Base-by-base conservation (phyloP, 2,113 vertebrate genomes). In the Cynoglossus semilaevis region DNA sequence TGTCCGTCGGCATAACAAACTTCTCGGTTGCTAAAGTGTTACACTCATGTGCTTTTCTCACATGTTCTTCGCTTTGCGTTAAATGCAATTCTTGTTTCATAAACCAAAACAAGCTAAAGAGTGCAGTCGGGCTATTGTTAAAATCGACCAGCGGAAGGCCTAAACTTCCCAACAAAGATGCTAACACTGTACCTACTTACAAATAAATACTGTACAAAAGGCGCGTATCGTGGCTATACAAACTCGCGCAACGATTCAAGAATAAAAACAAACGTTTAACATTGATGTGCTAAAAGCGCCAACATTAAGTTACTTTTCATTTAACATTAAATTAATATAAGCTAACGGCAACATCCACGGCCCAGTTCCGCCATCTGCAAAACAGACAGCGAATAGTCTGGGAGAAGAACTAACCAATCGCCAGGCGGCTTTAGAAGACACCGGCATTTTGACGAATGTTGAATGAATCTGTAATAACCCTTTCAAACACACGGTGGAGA, bases 61-160 rank as follows among this genome's bases (percentile, higher is more conserved):
- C 85, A 84, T 82, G 54, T 37, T 81, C 19, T 29, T 57, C 4
- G 1, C n/a, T 22, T 8, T 11, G 46, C 15, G 15, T 18, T 8
- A 9, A 55, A 71, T 38, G 17, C 60, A 64, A 52, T 44, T 29
- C 17, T 15, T 17, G 9, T 15, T 15, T 40, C 72, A 37, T 51
- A 58, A 74, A 66, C 67, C 47, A 76, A 80, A 74, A 71, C 63
- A 59, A 70, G 63, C 52, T 10, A 60, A 58, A 42, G 54, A 82
- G 44, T 50, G 63, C 70, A 19, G 56, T 70, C 51, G 76, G 80
- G 90, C 86, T 91, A 88, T 91, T 91, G 90, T 92, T 91, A 89
- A 91, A 90, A 87, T 91, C 87, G 87, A 89, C 76, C 5, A 74
- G 77, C 88, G 85, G 80, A 29, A 85, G 91, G 91, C 91, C 91